Evolutionary conservation across 2,113 vertebrate species (phyloP), one percentile per base, ranked within the genome.

Genomic region (Silurus asotus): DNA sequence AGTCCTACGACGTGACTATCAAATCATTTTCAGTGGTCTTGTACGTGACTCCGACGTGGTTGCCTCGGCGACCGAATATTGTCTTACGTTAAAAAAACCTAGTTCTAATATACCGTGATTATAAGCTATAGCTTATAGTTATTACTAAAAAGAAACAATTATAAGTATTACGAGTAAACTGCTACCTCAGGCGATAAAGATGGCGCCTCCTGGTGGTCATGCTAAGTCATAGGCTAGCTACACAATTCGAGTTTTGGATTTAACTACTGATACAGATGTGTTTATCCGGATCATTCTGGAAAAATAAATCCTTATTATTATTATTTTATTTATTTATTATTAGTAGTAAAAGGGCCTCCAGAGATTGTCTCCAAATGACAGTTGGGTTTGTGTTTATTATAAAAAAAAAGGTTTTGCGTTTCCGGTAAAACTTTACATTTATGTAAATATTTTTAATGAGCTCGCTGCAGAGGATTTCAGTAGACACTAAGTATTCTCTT

Each of bases 171-270:
- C 28, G 15, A 55, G 1, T 14, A 4, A 25, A 77, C 55, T 8
- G 51, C 6, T 75, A 20, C 19, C 23, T 74, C 8, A 49, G 19
- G 8, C 3, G 0, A 70, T 17, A 19, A 15, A 55, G 8, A 55
- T 23, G 56, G 25, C 14, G 55, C 76, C 76, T 20, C 55, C 76
- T 58, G 55, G 76, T 78, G 76, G 76, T 37, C 76, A 78, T 37
- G 53, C 76, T 17, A 58, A 25, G 25, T 78, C n/a, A 59, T 3
- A 28, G 28, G 7, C 37, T 56, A 78, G 53, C 53, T 78, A 78
- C 23, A 8, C n/a, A 56, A 8, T 0, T 19, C 20, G 2, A 49
- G 69, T 53, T 28, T 13, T 14, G 49, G 5, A 55, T 76, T 53
- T 53, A 55, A 76, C 5, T 13, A 14, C 20, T 11, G 8, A 15